Evolutionary conservation across 2,888 invertebrate species (phyloP).

Genomic region (Strigamia transsilvanica): DNA sequence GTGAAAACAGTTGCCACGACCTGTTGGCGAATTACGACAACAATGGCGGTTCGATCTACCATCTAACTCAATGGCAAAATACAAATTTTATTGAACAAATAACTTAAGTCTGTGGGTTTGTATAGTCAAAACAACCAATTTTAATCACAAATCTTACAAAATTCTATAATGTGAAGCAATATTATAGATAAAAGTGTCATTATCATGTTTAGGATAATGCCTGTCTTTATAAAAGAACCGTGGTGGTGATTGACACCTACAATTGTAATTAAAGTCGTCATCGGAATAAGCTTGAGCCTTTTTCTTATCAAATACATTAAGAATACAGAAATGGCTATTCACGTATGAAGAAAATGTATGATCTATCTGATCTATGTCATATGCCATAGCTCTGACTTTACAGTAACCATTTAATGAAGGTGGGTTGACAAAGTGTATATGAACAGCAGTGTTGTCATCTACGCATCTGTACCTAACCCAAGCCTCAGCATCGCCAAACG

Average conservation of each 20-base stretch:
- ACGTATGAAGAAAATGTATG: background rate
- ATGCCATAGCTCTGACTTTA: background rate
- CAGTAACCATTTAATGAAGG: background rate
- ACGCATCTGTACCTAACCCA: background rate
- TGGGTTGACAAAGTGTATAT: background rate
- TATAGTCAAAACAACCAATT: background rate
- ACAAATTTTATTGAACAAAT: too few relatives aligned
- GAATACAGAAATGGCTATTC: background rate
- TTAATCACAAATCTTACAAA: background rate
- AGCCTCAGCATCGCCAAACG: background rate
- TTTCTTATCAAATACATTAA: background rate
- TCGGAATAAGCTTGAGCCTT: background rate
- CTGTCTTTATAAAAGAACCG: background rate
- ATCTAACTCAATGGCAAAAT: too few relatives aligned
- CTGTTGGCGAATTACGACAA: too few relatives aligned
- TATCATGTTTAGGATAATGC: background rate
- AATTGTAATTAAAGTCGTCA: background rate
- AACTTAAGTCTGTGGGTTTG: too few relatives aligned
- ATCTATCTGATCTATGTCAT: background rate
- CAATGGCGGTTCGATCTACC: too few relatives aligned
- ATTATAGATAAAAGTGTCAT: background rate
- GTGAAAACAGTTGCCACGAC: too few relatives aligned
- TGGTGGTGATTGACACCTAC: background rate
- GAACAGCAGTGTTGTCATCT: background rate
- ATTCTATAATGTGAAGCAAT: conserved; percentile 4